Evolutionary conservation across 2,888 invertebrate genomes (phyloP).

Genomic region (Rhodophaea formosa): DNA sequence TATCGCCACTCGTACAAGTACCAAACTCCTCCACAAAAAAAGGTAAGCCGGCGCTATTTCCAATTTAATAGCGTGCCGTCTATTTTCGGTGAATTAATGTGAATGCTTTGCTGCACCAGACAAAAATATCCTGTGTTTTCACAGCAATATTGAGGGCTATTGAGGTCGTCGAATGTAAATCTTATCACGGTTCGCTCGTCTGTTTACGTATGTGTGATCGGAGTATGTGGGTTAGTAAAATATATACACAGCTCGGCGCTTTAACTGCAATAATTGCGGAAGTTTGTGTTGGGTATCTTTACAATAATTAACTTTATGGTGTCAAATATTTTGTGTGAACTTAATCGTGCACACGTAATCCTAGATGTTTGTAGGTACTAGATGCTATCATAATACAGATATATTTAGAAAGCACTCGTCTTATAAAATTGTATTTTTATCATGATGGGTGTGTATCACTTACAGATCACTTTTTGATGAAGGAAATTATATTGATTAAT

Average conservation of each 20-base stretch:
- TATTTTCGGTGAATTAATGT: constrained; percentile 14
- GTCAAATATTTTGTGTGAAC: neutral
- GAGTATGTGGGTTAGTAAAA: constrained; percentile 21
- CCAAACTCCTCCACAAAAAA: constrained; percentile 84
- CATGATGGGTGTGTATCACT: too few species aligned
- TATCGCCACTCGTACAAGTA: constrained; percentile 88
- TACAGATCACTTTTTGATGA: too few species aligned
- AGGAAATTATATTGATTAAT: too few species aligned
- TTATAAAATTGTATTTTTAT: too few species aligned
- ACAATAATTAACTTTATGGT: neutral
- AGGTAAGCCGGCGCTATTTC: constrained; percentile 16
- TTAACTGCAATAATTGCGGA: constrained; percentile 6
- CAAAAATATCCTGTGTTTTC: constrained; percentile 20
- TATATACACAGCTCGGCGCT: constrained; percentile 10
- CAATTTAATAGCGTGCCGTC: constrained; percentile 8
- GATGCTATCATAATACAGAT: too few species aligned
- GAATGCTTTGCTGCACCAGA: constrained; percentile 4
- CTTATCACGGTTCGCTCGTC: constrained; percentile 22
- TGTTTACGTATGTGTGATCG: constrained; percentile 16
- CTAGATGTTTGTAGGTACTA: too few species aligned
- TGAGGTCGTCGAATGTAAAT: constrained; percentile 77
- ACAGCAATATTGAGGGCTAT: constrained; percentile 29
- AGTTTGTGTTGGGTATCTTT: constrained; percentile 6
- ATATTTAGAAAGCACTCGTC: too few species aligned
- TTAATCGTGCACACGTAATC: neutral